phyloP scores from a whole-genome alignment of 2,888 invertebrate species.

The Harpagoxenus sublaevis region DNA sequence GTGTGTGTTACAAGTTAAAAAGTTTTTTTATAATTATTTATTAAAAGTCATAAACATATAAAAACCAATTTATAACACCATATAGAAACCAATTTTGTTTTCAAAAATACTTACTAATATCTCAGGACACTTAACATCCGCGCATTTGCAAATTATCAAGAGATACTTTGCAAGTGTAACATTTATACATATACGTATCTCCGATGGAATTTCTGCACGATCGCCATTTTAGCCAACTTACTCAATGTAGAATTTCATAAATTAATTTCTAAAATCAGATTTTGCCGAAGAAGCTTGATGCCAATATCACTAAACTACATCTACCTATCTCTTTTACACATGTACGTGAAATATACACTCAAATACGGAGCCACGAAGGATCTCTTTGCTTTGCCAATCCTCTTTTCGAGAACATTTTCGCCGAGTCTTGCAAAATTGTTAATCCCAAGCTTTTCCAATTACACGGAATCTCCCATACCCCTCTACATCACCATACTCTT shows the following conservation, averaged over 20 bases:
- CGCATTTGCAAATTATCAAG: neutral
- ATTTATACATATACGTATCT: constrained; percentile 1
- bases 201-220: constrained; percentile 24
- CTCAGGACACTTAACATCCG: neutral
- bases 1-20: neutral
- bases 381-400: constrained; percentile 72
- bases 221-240: constrained; percentile 25
- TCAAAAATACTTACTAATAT: neutral
- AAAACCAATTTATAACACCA: neutral
- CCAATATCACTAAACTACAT: constrained; percentile 75
- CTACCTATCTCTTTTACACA: constrained; percentile 53
- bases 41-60: neutral
- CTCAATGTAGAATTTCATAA: constrained; percentile 67
- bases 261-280: constrained; percentile 78
- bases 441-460: constrained; percentile 86
- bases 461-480: constrained; percentile 71
- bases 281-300: constrained; percentile 72
- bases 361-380: constrained; percentile 48
- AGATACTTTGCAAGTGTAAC: neutral
- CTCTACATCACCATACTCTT: constrained; percentile 57
- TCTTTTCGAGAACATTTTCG: constrained; percentile 82
- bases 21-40: neutral
- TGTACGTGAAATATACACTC: neutral
- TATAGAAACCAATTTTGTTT: neutral
- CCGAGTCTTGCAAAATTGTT: constrained; percentile 85